Evolutionary conservation across 2,113 vertebrate genomes (phyloP).

Genomic region (Pionites leucogaster): DNA sequence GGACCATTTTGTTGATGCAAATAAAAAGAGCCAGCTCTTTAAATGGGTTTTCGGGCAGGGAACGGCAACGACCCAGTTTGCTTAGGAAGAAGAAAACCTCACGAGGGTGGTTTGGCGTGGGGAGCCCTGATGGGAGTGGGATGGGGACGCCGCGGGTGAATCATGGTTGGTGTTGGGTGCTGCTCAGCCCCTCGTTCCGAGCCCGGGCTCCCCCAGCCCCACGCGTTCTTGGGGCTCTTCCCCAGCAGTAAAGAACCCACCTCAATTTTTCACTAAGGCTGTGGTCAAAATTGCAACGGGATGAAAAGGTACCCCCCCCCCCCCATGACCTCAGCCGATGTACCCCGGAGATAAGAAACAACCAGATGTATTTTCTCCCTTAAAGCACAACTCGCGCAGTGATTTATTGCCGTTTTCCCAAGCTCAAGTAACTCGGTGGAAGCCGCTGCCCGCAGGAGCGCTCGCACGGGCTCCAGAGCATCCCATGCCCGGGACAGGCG

Average conservation of each 20-base stretch:
- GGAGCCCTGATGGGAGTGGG: background rate
- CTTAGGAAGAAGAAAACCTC: background rate
- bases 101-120: background rate
- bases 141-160: background rate
- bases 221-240: background rate
- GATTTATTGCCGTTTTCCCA: background rate
- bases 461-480: background rate
- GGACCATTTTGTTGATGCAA: conserved; percentile 10
- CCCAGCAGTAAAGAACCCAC: background rate
- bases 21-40: background rate
- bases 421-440: background rate
- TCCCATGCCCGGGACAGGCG: background rate
- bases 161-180: background rate
- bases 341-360: background rate
- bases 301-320: background rate
- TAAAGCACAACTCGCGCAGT: background rate
- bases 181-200: background rate
- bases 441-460: background rate
- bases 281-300: background rate
- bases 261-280: background rate
- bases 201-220: background rate
- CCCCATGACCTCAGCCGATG: background rate
- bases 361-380: background rate
- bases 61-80: background rate
- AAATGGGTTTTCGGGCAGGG: background rate